Percentiles rank a stretch among this genome's conserved stretches.
phyloP scores from a whole-genome alignment of 1,140 invertebrate genomes.

The Aphis craccivora region DNA sequence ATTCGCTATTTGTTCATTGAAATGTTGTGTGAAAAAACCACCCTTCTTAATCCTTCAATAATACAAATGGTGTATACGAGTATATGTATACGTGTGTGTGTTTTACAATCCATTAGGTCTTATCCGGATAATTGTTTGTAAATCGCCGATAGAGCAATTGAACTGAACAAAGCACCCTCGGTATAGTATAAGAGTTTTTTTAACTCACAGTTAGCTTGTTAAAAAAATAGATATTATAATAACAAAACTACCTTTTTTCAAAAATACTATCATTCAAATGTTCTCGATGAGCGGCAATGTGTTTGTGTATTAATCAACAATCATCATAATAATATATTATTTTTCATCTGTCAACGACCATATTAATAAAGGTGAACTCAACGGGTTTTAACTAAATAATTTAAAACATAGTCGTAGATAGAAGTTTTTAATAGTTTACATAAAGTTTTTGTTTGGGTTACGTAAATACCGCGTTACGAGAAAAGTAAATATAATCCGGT shows the following conservation, averaged over 20 bases:
- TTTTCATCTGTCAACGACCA: not conserved
- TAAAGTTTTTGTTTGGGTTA: constrained; percentile 6
- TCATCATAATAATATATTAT: not conserved
- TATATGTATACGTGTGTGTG: not conserved
- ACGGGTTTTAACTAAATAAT: not conserved
- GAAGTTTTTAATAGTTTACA: not conserved
- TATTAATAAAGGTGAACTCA: not conserved
- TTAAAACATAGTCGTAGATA: not conserved
- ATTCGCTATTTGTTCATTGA: not conserved
- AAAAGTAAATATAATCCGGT: not conserved
- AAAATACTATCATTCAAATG: not conserved
- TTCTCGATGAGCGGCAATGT: not conserved
- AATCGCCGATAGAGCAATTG: not conserved
- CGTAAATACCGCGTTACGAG: not conserved
- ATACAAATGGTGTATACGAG: not conserved
- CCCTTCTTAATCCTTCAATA: constrained; percentile 15
- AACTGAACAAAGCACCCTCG: not conserved
- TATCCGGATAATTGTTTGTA: constrained; percentile 50
- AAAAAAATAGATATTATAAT: not conserved
- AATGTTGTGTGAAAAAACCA: not conserved
- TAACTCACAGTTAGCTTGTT: not conserved
- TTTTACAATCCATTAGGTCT: constrained; percentile 49
- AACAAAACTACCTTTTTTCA: not conserved
- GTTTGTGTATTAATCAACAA: not conserved
- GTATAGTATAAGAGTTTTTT: not conserved